phyloP scores from a whole-genome alignment of 1,140 invertebrate species.

The Aporrectodea caliginosa region DNA sequence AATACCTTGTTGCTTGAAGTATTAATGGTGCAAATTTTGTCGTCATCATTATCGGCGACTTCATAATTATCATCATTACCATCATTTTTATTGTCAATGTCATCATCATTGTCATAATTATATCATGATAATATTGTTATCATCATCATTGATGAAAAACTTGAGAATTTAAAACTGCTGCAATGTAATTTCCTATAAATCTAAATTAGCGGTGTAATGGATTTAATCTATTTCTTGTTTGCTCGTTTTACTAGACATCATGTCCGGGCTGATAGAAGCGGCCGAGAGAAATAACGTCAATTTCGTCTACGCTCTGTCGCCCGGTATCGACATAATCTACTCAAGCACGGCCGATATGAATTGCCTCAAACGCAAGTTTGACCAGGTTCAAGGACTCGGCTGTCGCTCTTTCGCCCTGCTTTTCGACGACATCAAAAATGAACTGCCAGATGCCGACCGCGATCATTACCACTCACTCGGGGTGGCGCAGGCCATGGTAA shows the following conservation, averaged over 20 bases:
- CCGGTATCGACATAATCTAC: conserved; percentile 94
- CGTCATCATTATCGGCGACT: no score
- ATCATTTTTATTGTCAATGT: no score
- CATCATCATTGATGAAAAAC: no score
- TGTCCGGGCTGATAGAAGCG: conserved; percentile 81
- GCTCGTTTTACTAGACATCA: conserved; percentile 65
- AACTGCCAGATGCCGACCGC: conserved; percentile 93
- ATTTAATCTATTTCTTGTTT: neutral
- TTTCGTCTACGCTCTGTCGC: conserved; percentile 97
- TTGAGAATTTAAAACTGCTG: no score
- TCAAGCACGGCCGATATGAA: conserved; percentile 86
- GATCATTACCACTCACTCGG: conserved; percentile 96
- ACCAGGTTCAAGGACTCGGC: conserved; percentile 92
- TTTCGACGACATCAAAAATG: conserved; percentile 97
- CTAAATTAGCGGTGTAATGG: no score
- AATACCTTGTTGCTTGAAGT: no score
- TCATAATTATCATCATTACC: no score
- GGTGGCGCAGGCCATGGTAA: conserved; percentile 92
- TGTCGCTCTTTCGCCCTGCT: conserved; percentile 93
- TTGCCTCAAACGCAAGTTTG: conserved; percentile 84
- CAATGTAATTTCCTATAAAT: no score
- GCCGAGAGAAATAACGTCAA: conserved; percentile 81
- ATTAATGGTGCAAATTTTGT: no score
- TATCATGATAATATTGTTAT: no score
- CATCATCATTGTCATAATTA: no score